Base-by-base conservation (phyloP, 30 jellyfish, hydroid and myxozoan genomes). In the Mastigias papua region DNA sequence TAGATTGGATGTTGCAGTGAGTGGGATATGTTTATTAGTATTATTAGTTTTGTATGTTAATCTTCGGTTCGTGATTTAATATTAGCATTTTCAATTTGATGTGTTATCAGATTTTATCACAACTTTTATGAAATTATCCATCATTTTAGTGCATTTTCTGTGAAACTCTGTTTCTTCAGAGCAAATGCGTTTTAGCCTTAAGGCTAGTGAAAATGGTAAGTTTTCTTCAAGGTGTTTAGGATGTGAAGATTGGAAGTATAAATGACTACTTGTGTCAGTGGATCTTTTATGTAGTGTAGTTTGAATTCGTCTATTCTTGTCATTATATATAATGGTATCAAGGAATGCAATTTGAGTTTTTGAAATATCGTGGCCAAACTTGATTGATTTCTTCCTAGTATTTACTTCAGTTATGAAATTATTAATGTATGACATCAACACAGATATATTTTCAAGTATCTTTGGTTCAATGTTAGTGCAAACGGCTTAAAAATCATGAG, bases 351-450 rank as follows among this genome's bases (percentile, higher is more conserved):
- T 27, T 63, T 51, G 46, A 21, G 81, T 22, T 58, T 30, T 60
- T 27, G 87, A 73, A 19, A 84, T 42, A 69, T 84, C 27, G 71
- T 70, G n/a, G 86, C n/a, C n/a, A n/a, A n/a, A n/a, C n/a, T n/a
- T n/a, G n/a, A n/a, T n/a, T n/a, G n/a, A 48, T 30, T 51, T 58
- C 57, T 86, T 84, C 37, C 34, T 78, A 1, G 60, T 76, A 51
- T 76, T 76, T 20, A 78, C 19, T 13, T 75, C 49, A 66, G 90
- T 69, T 17, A 68, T 34, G 76, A 87, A 87, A 23, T 65, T 51
- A 61, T 78, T 77, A 60, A 87, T 49, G 54, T 46, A 25, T 22
- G 51, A n/a, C 51, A 65, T 66, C 8, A 16, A 28, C 17, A 15
- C 30, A 2, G 85, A n/a, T n/a, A n/a, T n/a, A n/a, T n/a, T n/a